Percentiles rank a stretch among this genome's conserved stretches.
phyloP scores from a whole-genome alignment of 1,140 invertebrate genomes.

The Antheraea mylitta region DNA sequence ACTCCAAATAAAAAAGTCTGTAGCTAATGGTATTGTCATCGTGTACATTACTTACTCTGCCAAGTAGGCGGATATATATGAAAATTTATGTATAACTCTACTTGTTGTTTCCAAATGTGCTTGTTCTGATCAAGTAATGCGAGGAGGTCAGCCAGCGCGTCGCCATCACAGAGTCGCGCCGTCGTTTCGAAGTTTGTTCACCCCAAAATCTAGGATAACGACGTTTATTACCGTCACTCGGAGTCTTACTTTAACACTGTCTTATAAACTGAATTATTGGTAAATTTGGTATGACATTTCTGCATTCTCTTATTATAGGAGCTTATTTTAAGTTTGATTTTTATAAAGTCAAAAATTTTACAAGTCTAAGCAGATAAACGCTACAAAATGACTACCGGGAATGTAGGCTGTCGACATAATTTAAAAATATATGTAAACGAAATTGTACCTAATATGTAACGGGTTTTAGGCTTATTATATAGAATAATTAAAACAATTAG shows the following conservation, averaged over 20 bases:
- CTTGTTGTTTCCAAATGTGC: conserved; percentile 26
- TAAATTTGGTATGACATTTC: not conserved
- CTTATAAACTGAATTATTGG: conserved; percentile 24
- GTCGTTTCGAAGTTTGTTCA: conserved; percentile 58
- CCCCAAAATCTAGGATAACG: conserved; percentile 70
- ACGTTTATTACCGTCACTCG: conserved; percentile 57
- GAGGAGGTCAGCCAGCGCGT: conserved; percentile 47
- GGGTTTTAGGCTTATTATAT: no score
- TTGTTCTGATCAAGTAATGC: conserved; percentile 51
- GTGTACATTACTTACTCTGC: not conserved
- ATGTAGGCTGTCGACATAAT: no score
- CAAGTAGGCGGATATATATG: conserved; percentile 12
- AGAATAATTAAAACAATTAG: no score
- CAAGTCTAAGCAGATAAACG: no score
- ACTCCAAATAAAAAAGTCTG: not conserved
- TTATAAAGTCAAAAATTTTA: no score
- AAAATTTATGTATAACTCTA: conserved; percentile 27
- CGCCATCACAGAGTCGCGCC: conserved; percentile 50
- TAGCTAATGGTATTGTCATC: not conserved
- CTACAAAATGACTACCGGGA: no score
- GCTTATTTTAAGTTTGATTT: no score
- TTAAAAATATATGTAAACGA: no score
- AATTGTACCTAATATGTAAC: no score
- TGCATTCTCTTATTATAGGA: conserved; percentile 47
- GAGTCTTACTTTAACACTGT: conserved; percentile 48